A percentile compares a stretch with the other conserved stretches of the same genome.
These are phyloP conservation scores for Branchipolynoe longqiensis DNA, from an alignment of 2,888 invertebrate species.

Conservation along the genomic window DNA sequence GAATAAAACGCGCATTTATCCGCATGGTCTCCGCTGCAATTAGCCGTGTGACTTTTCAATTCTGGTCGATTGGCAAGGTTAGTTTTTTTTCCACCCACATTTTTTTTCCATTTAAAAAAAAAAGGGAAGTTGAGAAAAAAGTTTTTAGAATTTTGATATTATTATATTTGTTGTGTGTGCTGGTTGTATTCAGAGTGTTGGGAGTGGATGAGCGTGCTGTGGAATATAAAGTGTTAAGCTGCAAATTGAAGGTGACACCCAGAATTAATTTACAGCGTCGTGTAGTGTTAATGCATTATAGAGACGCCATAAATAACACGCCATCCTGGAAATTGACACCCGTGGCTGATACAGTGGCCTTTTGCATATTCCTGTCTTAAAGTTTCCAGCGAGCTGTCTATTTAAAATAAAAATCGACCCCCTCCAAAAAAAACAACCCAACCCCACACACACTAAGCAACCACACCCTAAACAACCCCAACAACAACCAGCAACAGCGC, in stretches of 20 bases:
- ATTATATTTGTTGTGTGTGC: background rate
- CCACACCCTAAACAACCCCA: too few species aligned
- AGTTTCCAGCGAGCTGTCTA: too few species aligned
- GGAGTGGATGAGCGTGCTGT: constrained; percentile 5
- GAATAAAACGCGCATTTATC: constrained; percentile 25
- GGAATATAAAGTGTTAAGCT: constrained; percentile 11
- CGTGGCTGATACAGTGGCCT: background rate
- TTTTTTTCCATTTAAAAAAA: background rate
- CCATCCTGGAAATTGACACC: too few species aligned
- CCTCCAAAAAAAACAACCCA: too few species aligned
- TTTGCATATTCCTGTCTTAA: too few species aligned
- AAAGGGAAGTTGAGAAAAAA: background rate
- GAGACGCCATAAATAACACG: too few species aligned
- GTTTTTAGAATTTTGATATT: constrained; percentile 9
- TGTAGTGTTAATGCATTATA: too few species aligned
- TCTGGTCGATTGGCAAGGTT: background rate
- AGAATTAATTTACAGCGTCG: constrained; percentile 4
- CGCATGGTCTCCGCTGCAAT: background rate
- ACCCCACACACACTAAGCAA: too few species aligned
- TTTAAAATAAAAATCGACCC: too few species aligned
- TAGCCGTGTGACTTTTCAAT: constrained; percentile 24
- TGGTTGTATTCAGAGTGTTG: too few species aligned
- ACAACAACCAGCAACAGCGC: too few species aligned
- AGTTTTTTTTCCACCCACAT: background rate
- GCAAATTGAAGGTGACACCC: background rate